Evolutionary conservation across 2,888 invertebrate species (phyloP).

Genomic region (Meteorus cinctellus): DNA sequence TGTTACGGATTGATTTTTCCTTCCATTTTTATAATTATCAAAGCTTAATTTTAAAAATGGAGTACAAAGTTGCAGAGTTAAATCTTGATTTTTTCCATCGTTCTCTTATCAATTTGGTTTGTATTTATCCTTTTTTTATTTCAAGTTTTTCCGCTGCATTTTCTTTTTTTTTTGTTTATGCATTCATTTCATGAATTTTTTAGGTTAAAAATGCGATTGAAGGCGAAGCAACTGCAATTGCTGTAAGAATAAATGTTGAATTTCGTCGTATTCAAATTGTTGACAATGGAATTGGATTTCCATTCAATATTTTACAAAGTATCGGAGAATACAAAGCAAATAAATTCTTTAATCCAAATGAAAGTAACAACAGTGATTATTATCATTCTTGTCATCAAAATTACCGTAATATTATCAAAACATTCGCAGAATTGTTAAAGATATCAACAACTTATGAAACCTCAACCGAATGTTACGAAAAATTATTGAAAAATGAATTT

Average conservation of each 20-base stretch:
- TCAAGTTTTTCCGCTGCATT: background rate
- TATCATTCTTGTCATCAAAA: background rate
- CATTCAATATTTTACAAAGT: conserved; percentile 75
- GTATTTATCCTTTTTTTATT: background rate
- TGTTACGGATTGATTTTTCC: background rate
- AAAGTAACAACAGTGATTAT: background rate
- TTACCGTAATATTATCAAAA: conserved; percentile 38
- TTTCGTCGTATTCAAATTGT: conserved; percentile 82
- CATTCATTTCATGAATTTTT: background rate
- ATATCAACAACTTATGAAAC: conserved; percentile 76
- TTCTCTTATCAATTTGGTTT: conserved; percentile 1
- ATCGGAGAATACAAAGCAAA: conserved; percentile 80
- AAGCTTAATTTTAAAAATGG: background rate
- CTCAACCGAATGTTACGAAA: conserved; percentile 76
- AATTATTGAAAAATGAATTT: conserved; percentile 63
- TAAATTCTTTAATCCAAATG: background rate
- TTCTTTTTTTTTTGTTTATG: background rate
- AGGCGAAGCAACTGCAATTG: conserved; percentile 82
- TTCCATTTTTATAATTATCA: background rate
- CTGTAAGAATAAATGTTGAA: conserved; percentile 79
- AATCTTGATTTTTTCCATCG: conserved; percentile 1
- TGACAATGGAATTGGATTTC: conserved; percentile 85
- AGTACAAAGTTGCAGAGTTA: background rate
- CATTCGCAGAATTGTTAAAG: conserved; percentile 77
- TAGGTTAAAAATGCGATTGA: conserved; percentile 82